Evolutionary conservation across 2,888 invertebrate genomes (phyloP), one percentile per base, ranked within the genome.

Genomic region (Barypeithes pellucidus): DNA sequence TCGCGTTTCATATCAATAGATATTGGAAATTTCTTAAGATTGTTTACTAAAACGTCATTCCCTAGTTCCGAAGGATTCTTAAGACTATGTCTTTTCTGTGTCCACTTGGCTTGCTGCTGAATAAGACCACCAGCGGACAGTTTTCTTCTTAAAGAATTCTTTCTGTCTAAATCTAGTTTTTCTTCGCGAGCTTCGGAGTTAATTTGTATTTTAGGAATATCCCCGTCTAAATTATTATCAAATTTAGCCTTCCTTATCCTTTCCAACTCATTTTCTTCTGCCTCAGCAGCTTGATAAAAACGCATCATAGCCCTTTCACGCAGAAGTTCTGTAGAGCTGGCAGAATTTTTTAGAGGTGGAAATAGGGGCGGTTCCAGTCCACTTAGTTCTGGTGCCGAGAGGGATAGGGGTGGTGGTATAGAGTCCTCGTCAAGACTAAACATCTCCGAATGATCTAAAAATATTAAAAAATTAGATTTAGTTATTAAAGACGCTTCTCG

Each of bases 251-350:
- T 69, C 43, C 72, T 69, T 77, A 82, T 47, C 79, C 72, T 77
- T 73, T 80, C 75, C 77, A 85, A 14, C 80, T 92, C 90, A 18
- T 90, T 90, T 84, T 95, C 92, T 83, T 94, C 93, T 78, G 92
- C 89, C 67, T 91, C 92, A 2, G 93, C 91, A 9, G 93, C 94
- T 84, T 92, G 91, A 82, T 94, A 94, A 83, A 95, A 93, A 43
- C 95, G 88, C 8, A 92, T 93, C 93, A 95, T 94, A 11, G 94
- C 93, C 52, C 91, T 89, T 83, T 95, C 95, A 83, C 94, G 94
- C 0, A 95, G 88, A 4, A 95, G 87, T 83, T 95, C 95, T 0
- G 94, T 93, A 2, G 95, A 95, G 82, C 95, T 95, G 24, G 93
- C 93, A 0, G 94, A 93, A 78, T 91, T 89, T 29, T 93, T 89